These are phyloP conservation scores for Notamacropus eugenii DNA, from an alignment of 2,797 vertebrate genomes.

Conservation along the genomic window DNA sequence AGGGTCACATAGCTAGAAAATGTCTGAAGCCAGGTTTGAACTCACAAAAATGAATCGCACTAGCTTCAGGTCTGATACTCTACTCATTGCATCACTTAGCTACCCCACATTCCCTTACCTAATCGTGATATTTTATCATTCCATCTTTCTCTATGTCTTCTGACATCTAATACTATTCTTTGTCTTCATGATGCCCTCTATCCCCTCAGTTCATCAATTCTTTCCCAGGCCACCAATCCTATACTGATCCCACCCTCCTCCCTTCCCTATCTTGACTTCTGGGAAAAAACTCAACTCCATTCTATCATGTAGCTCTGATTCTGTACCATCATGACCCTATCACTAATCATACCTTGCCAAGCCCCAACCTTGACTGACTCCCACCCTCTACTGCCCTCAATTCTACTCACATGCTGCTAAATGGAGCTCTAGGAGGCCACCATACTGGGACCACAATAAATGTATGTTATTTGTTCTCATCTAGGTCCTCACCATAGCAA, in stretches of 20 bases:
- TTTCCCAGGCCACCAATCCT: neutral
- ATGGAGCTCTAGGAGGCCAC: neutral
- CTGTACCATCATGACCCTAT: neutral
- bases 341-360: neutral
- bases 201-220: neutral
- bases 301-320: neutral
- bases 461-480: too few species aligned
- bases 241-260: neutral
- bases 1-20: neutral
- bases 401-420: neutral
- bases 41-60: neutral
- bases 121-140: neutral
- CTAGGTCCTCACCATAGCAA: too few species aligned
- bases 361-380: neutral
- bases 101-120: neutral
- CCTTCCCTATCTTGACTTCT: neutral
- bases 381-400: neutral
- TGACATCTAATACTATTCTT: neutral
- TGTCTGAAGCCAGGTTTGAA: neutral
- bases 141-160: neutral
- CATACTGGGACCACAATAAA: too few species aligned
- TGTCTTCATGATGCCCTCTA: neutral
- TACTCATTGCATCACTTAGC: neutral
- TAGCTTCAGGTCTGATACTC: neutral
- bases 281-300: neutral